phyloP scores from a whole-genome alignment of 1,140 invertebrate species.

The Tetramorium alpestre region DNA sequence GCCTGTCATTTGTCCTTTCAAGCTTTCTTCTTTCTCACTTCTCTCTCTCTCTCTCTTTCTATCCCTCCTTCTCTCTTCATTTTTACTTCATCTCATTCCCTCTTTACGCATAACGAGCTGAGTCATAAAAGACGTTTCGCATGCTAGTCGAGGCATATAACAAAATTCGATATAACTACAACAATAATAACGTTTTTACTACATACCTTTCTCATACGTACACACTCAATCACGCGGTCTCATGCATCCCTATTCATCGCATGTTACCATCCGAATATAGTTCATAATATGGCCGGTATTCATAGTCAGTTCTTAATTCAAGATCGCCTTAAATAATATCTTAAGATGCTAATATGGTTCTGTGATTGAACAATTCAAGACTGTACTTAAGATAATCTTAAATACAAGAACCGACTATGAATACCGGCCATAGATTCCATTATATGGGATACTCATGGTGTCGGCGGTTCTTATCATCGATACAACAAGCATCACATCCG shows the following conservation, averaged over 20 bases:
- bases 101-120: conserved; percentile 44
- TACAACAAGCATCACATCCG: conserved; percentile 54
- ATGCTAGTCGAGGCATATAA: conserved; percentile 64
- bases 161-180: conserved; percentile 76
- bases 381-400: too few species aligned
- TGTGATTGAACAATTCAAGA: too few species aligned
- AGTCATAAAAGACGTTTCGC: conserved; percentile 55
- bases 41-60: background rate
- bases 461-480: conserved; percentile 67
- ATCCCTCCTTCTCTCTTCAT: background rate
- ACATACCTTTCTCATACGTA: conserved; percentile 64
- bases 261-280: conserved; percentile 77
- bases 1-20: background rate
- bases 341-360: too few species aligned
- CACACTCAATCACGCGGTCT: conserved; percentile 73
- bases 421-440: conserved; percentile 64
- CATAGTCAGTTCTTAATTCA: too few species aligned
- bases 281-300: conserved; percentile 66
- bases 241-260: conserved; percentile 73
- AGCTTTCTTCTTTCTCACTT: background rate
- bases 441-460: conserved; percentile 77
- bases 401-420: too few species aligned
- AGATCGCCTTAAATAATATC: too few species aligned
- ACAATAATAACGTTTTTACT: conserved; percentile 70
- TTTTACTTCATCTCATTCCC: background rate